Base-by-base conservation (phyloP, 2,797 vertebrate genomes). In the Microcaecilia unicolor region DNA sequence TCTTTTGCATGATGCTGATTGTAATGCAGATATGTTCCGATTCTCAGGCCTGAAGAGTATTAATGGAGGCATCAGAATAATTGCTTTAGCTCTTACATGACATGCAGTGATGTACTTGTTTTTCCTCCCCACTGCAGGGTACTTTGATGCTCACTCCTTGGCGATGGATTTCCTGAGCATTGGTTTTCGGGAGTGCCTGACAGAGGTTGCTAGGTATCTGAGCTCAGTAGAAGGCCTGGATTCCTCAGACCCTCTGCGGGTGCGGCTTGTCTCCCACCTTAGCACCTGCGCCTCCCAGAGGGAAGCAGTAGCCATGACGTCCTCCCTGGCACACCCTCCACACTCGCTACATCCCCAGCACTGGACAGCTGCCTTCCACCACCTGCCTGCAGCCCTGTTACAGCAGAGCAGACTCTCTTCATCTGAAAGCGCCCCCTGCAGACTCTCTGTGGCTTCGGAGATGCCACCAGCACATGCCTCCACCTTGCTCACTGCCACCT, bases 161-260 rank as follows among this genome's bases (percentile, higher is more conserved):
- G 91, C 93, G n/a, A 88, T 96, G 88, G 93, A 98, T 83, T 97
- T 97, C 76, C 90, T 96, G 86, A 93, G 90, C 74, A 85, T 96
- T 11, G 93, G 93, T 1, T 98, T 97, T 64, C 72, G 90, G 15
- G 93, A 98, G 67, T 98, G 93, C 44, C 48, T 94, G 48, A 83
- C 82, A 0, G 93, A 98, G 55, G 93, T 89, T 2, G 93, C 90
- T 0, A 71, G 91, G 17, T 97, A 93, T 63, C 73, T 97, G 67
- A 86, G 84, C 35, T 78, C 87, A 0, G 79, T 91, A 67, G 93
- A 95, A 70, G 88, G 88, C 19, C 78, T 93, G 41, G 92, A 94
- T 71, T 83, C 87, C 0, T 48, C 83, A 0, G 88, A 94, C 41
- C 90, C 93, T 0, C 75, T 96, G 27, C 75, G 83, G 0, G 72